Percentiles rank a stretch among this genome's conserved stretches.
Evolutionary conservation across 1,140 invertebrate species (phyloP).

Genomic region (Bombus fervidus): DNA sequence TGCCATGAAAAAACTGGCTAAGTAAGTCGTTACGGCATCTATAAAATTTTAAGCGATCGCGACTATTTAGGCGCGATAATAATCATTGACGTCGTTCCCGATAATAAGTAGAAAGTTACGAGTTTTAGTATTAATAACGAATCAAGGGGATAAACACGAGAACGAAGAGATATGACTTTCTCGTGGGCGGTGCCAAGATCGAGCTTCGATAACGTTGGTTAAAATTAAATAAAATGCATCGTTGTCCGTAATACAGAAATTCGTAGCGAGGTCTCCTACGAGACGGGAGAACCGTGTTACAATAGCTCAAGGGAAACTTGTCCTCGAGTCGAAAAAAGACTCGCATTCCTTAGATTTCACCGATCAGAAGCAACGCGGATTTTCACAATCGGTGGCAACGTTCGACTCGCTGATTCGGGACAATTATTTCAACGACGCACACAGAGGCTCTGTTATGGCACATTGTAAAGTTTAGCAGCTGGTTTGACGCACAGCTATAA

Average conservation of each 20-base stretch:
- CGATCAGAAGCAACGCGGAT: not conserved
- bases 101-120: conserved; percentile 56
- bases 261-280: not conserved
- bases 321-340: not conserved
- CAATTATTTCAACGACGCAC: conserved; percentile 29
- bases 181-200: conserved; percentile 8
- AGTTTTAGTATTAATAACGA: conserved; percentile 41
- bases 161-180: conserved; percentile 42
- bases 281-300: not conserved
- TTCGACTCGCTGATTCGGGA: not conserved
- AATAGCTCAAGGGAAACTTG: not conserved
- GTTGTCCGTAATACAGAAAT: not conserved
- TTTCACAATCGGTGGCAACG: not conserved
- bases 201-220: too few relatives aligned
- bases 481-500: conserved; percentile 19
- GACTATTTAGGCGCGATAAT: not conserved
- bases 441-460: not conserved
- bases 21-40: not conserved
- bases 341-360: not conserved
- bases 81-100: conserved; percentile 21
- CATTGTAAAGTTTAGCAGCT: not conserved
- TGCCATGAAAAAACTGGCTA: not conserved
- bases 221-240: conserved; percentile 28
- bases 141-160: not conserved
- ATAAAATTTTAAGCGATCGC: not conserved